Base-by-base conservation (phyloP, 2,888 invertebrate species). In the Agrilus mali region DNA sequence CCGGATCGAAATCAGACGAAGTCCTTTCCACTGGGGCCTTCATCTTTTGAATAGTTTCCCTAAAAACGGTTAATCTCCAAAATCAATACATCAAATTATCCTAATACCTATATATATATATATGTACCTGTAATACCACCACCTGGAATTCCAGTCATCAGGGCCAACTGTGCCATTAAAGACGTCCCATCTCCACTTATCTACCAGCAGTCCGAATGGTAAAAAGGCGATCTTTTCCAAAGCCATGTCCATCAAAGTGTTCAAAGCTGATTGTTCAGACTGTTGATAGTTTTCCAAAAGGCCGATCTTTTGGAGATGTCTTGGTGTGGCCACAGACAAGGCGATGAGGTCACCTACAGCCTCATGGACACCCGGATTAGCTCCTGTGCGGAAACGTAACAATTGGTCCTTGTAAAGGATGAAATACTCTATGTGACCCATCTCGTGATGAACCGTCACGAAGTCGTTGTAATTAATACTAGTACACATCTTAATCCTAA, bases 391-490 rank as follows among this genome's bases (percentile, higher is more conserved):
- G 55, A 72, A 72, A 2, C 63, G 53, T 1, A 72, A 68, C 3
- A 74, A 72, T 46, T 73, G 69, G 47, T 75, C 60, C 34, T 70
- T 67, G 53, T 80, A 80, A 45, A 75, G 73, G 46, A 74, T 68
- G 55, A 72, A 78, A 54, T 80, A 81, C 53, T 80, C 74, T 2
- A 80, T 73, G 49, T 80, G 79, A 0, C 78, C 78, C 60, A 80
- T 82, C 63, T 86, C 86, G 53, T 86, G 85, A 52, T 86, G 82
- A 1, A 80, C 76, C 0, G 78, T 80, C 46, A 74, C 67, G 52
- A 81, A 75, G 59, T 79, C 72, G 7, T 68, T 70, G 50, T 65
- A 69, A 0, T 71, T 73, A 8, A 77, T 63, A 1, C 67, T 61
- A 0, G 78, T 76, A 50, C 80, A 81, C 59, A 78, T 74, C 49